Base-by-base conservation (phyloP, 1,140 invertebrate species). In the Scylla paramamosain region DNA sequence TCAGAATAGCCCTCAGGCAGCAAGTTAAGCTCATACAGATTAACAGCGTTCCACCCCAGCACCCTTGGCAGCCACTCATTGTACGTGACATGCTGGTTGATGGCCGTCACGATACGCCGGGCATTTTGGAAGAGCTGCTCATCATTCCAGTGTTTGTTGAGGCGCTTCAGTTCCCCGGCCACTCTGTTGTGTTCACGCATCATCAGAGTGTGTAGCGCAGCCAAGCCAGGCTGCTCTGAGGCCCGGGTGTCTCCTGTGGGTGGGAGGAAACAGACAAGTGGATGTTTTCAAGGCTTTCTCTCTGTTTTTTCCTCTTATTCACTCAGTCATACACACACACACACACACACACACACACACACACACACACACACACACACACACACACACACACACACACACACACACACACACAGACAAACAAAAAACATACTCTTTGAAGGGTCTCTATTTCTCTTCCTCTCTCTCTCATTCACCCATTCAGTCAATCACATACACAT, bases 61-160 rank as follows among this genome's bases (percentile, higher is more conserved):
- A 96, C 96, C 91, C 97, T 97, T 6, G 98, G 98, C 39, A 98
- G 96, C 97, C 98, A 98, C 95, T 98, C 97, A 25, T 97, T 97
- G 96, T 97, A 98, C 12, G 97, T 98, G 52, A 98, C 97, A 96
- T 98, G 97, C 96, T 98, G 98, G 96, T 98, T 97, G 90, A 97
- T 96, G n/a, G 98, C 98, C 8, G 97, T 97, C 14, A 98, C 96
- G 59, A 98, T 98, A 7, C 97, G 96, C 52, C 97, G 96, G 6
- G 96, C 96, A 95, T 97, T 96, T 94, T 97, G 96, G 96, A 97
- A 98, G 14, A 98, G 95, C 92, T 97, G 97, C 96, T 98, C 97
- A 32, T 97, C 97, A 92, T 97, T 96, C 98, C 98, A 98, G 96
- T 98, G 97, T 12, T 97, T 97, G 96, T 98, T 98, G 14, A 97